These are phyloP conservation scores for Melieria crassipennis DNA, from an alignment of 2,888 invertebrate genomes.

Conservation along the genomic window DNA sequence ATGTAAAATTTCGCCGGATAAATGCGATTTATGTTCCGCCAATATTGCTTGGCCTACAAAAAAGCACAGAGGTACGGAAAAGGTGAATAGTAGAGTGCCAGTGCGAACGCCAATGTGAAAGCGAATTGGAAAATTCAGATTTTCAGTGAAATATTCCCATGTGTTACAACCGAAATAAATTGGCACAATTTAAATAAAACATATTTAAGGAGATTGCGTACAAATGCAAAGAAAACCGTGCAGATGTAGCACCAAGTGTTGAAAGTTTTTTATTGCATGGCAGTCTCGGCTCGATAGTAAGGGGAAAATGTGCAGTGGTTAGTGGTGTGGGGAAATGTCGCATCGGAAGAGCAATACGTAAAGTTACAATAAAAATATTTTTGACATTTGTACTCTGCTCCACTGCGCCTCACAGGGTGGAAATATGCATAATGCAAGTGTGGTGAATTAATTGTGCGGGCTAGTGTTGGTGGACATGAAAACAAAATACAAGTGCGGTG, in stretches of 20 bases:
- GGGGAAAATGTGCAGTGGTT: slow-evolving; percentile 16
- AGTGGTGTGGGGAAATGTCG: slow-evolving; percentile 19
- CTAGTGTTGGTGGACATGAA: too few species aligned
- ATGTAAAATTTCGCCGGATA: slow-evolving; percentile 14
- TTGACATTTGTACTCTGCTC: slow-evolving; percentile 31
- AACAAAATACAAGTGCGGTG: too few species aligned
- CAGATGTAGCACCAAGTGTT: not conserved
- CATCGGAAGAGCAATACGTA: slow-evolving; percentile 22
- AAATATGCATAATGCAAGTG: slow-evolving; percentile 24
- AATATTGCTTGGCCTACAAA: slow-evolving; percentile 26
- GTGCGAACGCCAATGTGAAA: slow-evolving; percentile 26
- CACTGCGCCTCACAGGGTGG: slow-evolving; percentile 18
- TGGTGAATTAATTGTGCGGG: slow-evolving; percentile 6
- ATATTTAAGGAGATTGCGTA: not conserved
- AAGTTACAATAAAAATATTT: slow-evolving; percentile 31
- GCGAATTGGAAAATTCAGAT: slow-evolving; percentile 27
- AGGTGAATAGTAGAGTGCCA: slow-evolving; percentile 7
- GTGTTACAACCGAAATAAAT: not conserved
- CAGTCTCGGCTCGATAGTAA: not conserved
- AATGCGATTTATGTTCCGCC: slow-evolving; percentile 16
- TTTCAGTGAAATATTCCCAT: slow-evolving; percentile 17
- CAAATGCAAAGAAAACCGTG: not conserved
- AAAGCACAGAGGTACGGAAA: slow-evolving; percentile 25
- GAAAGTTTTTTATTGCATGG: not conserved
- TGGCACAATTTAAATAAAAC: not conserved